A percentile compares a stretch with the other conserved stretches of the same genome.
Evolutionary conservation across 1,140 invertebrate species (phyloP).

Genomic region (Drosophila eugracilis): DNA sequence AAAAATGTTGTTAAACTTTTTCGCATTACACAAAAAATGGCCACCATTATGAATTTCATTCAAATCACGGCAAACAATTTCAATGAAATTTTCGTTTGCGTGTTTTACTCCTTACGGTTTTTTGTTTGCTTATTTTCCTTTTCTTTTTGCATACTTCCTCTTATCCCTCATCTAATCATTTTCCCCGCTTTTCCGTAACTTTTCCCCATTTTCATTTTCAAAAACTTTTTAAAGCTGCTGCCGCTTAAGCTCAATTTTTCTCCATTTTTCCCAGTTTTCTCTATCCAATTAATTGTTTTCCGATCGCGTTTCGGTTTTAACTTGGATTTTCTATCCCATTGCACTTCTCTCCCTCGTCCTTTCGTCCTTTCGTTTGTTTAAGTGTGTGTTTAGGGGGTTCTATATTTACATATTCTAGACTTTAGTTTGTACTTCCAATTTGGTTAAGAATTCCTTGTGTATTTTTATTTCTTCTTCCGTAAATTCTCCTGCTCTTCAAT

Average conservation of each 20-base stretch:
- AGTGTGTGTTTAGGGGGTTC: conserved; percentile 41
- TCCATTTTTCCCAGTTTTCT: neutral
- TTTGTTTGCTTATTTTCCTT: too few species aligned
- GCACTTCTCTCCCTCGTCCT: conserved; percentile 34
- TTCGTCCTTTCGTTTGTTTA: conserved; percentile 22
- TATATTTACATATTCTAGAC: conserved; percentile 79
- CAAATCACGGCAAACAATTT: conserved; percentile 84
- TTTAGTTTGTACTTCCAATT: conserved; percentile 84
- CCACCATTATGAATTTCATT: conserved; percentile 85
- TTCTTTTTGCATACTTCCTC: neutral
- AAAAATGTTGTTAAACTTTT: conserved; percentile 75
- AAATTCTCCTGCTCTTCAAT: conserved; percentile 32
- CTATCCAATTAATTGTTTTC: conserved; percentile 1
- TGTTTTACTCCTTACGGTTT: conserved; percentile 46
- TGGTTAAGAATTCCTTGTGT: conserved; percentile 83
- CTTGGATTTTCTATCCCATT: conserved; percentile 27
- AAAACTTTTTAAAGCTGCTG: conserved; percentile 58
- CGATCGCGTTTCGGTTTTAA: conserved; percentile 1
- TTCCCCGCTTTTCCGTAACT: conserved; percentile 17
- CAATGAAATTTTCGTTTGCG: conserved; percentile 71
- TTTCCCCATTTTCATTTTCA: conserved; percentile 12
- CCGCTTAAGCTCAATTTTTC: conserved; percentile 62
- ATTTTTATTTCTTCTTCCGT: conserved; percentile 65
- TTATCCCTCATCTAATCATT: conserved; percentile 1
- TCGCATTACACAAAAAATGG: conserved; percentile 80